Percentiles rank a stretch among this genome's conserved stretches.
Conservation (phyloP, 2,113 vertebrate genomes). For the human region GRCh38 chr16:12908001-12908500, state of each 20-base stretch:
- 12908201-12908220: background rate
- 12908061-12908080: background rate
- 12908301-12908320: background rate
- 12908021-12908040: slow-evolving; percentile 47
- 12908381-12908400: background rate
- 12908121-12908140: background rate
- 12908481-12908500: background rate
- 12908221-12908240: background rate
- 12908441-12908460: slow-evolving; percentile 38
- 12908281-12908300: background rate
- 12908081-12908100: background rate
- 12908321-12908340: background rate
- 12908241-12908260: background rate
- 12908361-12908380: background rate
- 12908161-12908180: background rate
- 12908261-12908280: background rate
- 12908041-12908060: slow-evolving; percentile 23
- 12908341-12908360: background rate
- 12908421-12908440: slow-evolving; percentile 3
- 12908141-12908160: background rate
- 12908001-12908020: background rate
- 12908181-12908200: background rate
- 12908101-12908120: background rate
- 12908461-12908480: background rate
- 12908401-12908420: background rate